Base-by-base conservation (phyloP, 2,888 invertebrate species). In the Ophion slaviceki region DNA sequence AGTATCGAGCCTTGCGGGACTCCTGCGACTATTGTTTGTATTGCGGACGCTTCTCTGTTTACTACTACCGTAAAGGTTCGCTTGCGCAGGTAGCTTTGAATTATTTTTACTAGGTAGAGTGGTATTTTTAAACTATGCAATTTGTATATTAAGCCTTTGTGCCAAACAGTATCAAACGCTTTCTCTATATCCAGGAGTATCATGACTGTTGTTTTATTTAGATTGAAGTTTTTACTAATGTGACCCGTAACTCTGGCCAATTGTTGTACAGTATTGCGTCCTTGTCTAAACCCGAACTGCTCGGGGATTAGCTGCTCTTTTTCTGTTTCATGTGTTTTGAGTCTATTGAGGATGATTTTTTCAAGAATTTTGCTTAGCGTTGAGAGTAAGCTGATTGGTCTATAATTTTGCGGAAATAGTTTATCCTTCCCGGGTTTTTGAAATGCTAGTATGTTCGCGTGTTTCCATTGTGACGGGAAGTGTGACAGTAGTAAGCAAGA, bases 251-350 rank as follows among this genome's bases (percentile, higher is more conserved):
- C 75, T 72, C 88, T 80, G 0, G 79, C 83, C 17, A 90, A 76
- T 81, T 90, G 90, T 68, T 88, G 81, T 2, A 81, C 82, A 2
- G 90, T 90, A 32, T 80, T 88, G 40, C 88, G 89, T 1, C 84
- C 80, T 2, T 66, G 72, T 17, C 90, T 45, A 75, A 92, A 91
- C 8, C 90, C 90, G 70, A 84, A 88, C 78, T 89, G 87, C 81
- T 90, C 82, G n/a, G 84, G 59, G 61, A 81, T 68, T 8, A 85
- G 71, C 83, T 84, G 47, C 2, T 72, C 36, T 88, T 82, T 87
- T 71, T n/a, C 3, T 67, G 66, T 32, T n/a, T 87, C 76, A 24
- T 76, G 66, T 0, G 20, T 5, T 66, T 87, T 81, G 11, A 91
- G 61, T 70, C 87, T 70, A 8, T 84, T 82, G 2, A 87, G 47